Conservation (phyloP, 2,888 invertebrate species). For the Onchidella celtica region DNA sequence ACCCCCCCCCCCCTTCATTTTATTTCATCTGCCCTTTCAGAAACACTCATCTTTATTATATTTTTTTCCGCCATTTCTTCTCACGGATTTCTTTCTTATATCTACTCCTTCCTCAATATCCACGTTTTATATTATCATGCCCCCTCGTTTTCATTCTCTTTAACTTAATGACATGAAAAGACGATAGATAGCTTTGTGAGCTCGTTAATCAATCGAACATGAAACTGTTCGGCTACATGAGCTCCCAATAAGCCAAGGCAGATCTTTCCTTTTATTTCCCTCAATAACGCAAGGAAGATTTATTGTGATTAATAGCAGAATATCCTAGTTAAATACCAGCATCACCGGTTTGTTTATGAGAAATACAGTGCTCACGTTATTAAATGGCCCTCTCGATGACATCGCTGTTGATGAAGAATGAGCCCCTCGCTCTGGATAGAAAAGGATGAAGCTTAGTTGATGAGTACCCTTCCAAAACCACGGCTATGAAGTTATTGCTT, state of each 20-base stretch:
- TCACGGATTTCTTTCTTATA: background rate
- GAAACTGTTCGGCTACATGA: background rate
- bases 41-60: background rate
- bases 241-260: background rate
- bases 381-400: constrained; percentile 2
- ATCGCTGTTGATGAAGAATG: constrained; percentile 13
- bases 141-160: background rate
- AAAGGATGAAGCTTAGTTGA: background rate
- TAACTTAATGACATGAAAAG: background rate
- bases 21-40: too few relatives aligned
- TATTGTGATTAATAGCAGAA: constrained; percentile 37
- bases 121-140: background rate
- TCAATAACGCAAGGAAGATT: constrained; percentile 9
- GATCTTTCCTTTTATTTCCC: background rate
- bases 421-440: background rate
- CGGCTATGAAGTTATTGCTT: constrained; percentile 37
- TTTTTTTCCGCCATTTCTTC: background rate
- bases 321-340: constrained; percentile 9
- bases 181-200: background rate
- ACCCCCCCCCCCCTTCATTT: background rate
- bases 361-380: background rate
- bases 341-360: constrained; percentile 10
- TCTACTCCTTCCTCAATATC: background rate
- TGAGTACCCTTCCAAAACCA: constrained; percentile 16
- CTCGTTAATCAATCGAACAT: background rate